Evolutionary conservation across 2,888 invertebrate species (phyloP).

Genomic region (Ornithoptera alexandrae): DNA sequence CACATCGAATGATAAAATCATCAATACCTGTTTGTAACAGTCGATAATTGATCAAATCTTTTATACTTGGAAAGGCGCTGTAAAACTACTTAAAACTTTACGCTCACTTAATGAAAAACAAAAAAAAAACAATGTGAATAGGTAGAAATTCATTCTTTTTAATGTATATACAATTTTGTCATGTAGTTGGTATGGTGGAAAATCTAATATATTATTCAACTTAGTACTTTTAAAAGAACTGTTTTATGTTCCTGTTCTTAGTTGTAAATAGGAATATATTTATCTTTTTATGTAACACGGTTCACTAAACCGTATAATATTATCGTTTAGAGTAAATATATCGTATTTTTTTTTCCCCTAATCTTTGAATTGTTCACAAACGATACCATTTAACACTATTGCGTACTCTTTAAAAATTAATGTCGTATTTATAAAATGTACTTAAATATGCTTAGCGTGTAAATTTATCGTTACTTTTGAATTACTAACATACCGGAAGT

Average conservation of each 20-base stretch:
- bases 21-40: conserved; percentile 21
- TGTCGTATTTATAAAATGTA: conserved; percentile 75
- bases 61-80: conserved; percentile 65
- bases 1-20: conserved; percentile 42
- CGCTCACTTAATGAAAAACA: conserved; percentile 62
- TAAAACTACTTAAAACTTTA: conserved; percentile 56
- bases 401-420: conserved; percentile 64
- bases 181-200: conserved; percentile 60
- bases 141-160: conserved; percentile 58
- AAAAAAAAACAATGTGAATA: conserved; percentile 62
- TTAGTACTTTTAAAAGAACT: conserved; percentile 70
- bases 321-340: conserved; percentile 46
- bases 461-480: conserved; percentile 46
- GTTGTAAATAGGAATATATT: conserved; percentile 73
- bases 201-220: conserved; percentile 73
- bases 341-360: conserved; percentile 43
- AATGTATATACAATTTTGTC: conserved; percentile 64
- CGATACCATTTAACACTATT: conserved; percentile 63
- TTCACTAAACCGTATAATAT: conserved; percentile 26
- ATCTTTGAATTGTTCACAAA: conserved; percentile 38
- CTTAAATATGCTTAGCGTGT: conserved; percentile 68
- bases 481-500: conserved; percentile 30
- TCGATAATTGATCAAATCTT: conserved; percentile 38
- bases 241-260: conserved; percentile 78
- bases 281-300: conserved; percentile 38